Conservation (phyloP, 2,113 vertebrate species). For the Pongo pygmaeus region DNA sequence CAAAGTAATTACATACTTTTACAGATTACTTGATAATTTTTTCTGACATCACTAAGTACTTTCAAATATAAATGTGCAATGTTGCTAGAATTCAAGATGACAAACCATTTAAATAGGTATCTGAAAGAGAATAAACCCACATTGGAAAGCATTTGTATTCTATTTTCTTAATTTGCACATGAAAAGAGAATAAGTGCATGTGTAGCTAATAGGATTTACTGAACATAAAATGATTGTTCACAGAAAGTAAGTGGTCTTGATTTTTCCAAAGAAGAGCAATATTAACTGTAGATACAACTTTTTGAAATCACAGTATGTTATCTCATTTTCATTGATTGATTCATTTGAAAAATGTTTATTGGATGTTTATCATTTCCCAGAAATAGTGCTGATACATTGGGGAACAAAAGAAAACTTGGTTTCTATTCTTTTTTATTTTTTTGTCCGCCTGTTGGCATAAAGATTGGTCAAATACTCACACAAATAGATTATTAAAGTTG, state of each 20-base stretch:
- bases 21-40: conserved; percentile 71
- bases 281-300: neutral
- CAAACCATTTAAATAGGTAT: neutral
- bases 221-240: neutral
- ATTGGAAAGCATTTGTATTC: neutral
- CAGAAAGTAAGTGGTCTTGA: neutral
- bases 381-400: neutral
- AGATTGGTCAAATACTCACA: neutral
- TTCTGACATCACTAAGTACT: conserved; percentile 54
- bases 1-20: conserved; percentile 53
- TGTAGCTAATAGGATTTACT: neutral
- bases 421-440: neutral
- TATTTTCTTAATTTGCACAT: conserved; percentile 26
- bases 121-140: neutral
- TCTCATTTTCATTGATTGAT: neutral
- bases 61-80: conserved; percentile 16
- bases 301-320: neutral
- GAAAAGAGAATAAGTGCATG: neutral
- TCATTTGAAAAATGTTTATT: neutral
- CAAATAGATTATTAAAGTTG: neutral
- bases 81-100: conserved; percentile 1
- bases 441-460: neutral
- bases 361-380: neutral
- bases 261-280: neutral
- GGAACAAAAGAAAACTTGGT: neutral